Percentiles rank a stretch among this genome's conserved stretches.
Evolutionary conservation across 2,888 invertebrate species (phyloP).

Genomic region (Nesidiocoris tenuis): DNA sequence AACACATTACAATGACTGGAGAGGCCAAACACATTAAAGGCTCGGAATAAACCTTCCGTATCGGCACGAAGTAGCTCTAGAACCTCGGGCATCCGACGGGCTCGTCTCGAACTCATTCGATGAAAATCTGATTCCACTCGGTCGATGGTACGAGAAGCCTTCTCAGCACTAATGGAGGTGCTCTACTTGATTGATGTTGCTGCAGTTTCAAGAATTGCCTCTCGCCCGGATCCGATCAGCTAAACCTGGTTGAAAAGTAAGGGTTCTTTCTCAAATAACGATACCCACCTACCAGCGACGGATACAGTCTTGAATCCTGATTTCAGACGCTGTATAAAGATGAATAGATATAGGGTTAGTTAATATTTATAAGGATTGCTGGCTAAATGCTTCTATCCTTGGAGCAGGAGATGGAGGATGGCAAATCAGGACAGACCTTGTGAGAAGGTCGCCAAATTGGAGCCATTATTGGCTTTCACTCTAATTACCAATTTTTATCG

Average conservation of each 20-base stretch:
- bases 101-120: conserved; percentile 31
- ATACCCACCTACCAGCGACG: too few species aligned
- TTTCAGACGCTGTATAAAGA: too few species aligned
- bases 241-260: background rate
- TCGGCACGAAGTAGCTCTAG: background rate
- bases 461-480: too few species aligned
- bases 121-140: conserved; percentile 39
- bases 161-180: conserved; percentile 23
- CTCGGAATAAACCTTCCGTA: background rate
- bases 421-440: too few species aligned
- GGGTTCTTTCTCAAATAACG: too few species aligned
- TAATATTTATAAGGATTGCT: too few species aligned
- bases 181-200: conserved; percentile 35
- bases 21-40: conserved; percentile 37
- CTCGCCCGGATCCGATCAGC: background rate
- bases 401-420: too few species aligned
- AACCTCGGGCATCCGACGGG: background rate
- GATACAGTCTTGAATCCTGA: too few species aligned
- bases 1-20: conserved; percentile 35
- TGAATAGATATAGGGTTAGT: too few species aligned
- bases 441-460: too few species aligned
- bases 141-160: conserved; percentile 18
- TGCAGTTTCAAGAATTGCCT: background rate
- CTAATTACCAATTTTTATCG: too few species aligned
- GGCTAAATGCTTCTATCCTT: too few species aligned